Evolutionary conservation across 2,113 vertebrate species (phyloP).

Genomic region (Triplophysa tibetana): DNA sequence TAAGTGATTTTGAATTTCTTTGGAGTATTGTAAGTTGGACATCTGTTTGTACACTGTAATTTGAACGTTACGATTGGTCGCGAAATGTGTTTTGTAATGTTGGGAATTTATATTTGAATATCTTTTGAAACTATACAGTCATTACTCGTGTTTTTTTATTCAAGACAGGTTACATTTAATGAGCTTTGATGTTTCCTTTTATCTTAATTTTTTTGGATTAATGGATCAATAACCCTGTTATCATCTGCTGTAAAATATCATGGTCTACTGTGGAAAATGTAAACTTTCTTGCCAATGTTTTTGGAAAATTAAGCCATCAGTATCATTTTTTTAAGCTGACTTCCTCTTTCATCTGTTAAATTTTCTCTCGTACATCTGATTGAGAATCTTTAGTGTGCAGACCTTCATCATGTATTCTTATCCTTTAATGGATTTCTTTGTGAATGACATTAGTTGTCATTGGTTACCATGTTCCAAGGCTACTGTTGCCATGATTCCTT

Average conservation of each 20-base stretch:
- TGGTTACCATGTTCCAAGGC: conserved; percentile 44
- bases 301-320: conserved; percentile 56
- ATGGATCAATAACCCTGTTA: neutral
- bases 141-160: conserved; percentile 37
- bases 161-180: conserved; percentile 26
- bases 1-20: conserved; percentile 55
- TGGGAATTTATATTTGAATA: conserved; percentile 61
- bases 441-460: conserved; percentile 28
- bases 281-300: conserved; percentile 36
- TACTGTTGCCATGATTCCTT: conserved; percentile 39
- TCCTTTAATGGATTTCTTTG: conserved; percentile 17
- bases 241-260: conserved; percentile 38
- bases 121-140: conserved; percentile 50
- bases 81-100: conserved; percentile 62
- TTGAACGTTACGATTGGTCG: conserved; percentile 60
- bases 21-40: conserved; percentile 53
- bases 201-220: neutral
- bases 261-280: conserved; percentile 1
- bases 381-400: neutral
- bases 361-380: conserved; percentile 13
- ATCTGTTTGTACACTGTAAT: conserved; percentile 65
- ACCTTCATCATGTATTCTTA: conserved; percentile 9
- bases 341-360: neutral
- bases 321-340: conserved; percentile 30
- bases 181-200: conserved; percentile 25